Base-by-base conservation (phyloP, 2,113 vertebrate species). In the Hipposideros armiger region DNA sequence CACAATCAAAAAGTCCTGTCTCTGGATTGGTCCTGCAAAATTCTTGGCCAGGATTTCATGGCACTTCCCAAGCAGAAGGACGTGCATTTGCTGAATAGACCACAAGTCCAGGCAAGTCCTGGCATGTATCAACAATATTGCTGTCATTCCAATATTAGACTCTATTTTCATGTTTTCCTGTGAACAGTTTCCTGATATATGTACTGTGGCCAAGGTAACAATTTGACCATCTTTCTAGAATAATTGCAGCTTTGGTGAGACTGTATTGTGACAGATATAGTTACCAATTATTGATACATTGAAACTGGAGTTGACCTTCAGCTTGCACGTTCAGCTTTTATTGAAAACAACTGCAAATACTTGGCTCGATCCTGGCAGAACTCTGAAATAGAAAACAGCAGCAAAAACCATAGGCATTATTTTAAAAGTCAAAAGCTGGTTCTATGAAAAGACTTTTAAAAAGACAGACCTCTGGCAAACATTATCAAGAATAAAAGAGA, bases 211-310 rank as follows among this genome's bases (percentile, higher is more conserved):
- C 88, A 94, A 96, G 76, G 81, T 85, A 96, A 92, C 54, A 90
- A 54, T 87, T 42, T 92, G 93, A 89, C 47, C 87, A 89, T 88
- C 83, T 89, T 95, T 72, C 87, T 60, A 66, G 92, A 96, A 91
- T 96, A 95, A 93, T 62, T 86, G 54, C 52, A 88, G 47, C 78
- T 85, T 91, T 66, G 36, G 36, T 70, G 77, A 96, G 64, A 78
- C 56, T 92, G 32, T 58, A 80, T 58, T 94, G 70, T 95, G 87
- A 92, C 81, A 87, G 84, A 66, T 52, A 36, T 22, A 91, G 64
- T 92, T 76, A 70, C 84, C 70, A 87, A 67, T 94, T 92, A 66
- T 90, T 76, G 91, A 95, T 87, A 86, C 85, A 90, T 15, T 76
- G 72, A 87, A 94, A 76, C 7, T 58, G 32, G 58, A 67, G n/a